phyloP scores from a whole-genome alignment of 1,140 invertebrate species.

The Danaus plexippus region DNA sequence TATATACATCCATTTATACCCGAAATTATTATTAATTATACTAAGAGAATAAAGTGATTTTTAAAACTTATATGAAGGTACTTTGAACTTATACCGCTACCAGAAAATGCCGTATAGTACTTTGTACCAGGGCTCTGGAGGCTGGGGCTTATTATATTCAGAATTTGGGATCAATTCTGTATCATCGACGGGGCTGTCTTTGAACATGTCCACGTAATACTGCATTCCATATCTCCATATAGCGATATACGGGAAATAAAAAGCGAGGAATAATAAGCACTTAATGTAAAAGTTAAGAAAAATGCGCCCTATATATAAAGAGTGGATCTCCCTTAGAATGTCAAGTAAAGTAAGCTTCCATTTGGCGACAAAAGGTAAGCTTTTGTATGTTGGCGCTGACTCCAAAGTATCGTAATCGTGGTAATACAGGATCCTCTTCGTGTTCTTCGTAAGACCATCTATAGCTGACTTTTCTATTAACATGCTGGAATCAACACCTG shows the following conservation, averaged over 20 bases:
- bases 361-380: conserved; percentile 17
- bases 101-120: conserved; percentile 13
- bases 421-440: conserved; percentile 16
- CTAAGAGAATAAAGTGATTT: too few species aligned
- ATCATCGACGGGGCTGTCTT: conserved; percentile 22
- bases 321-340: conserved; percentile 18
- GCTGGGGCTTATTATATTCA: conserved; percentile 21
- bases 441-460: conserved; percentile 14
- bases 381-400: conserved; percentile 19
- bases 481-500: conserved; percentile 22
- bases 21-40: too few species aligned
- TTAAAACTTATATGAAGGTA: too few species aligned
- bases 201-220: conserved; percentile 24
- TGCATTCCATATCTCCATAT: conserved; percentile 23
- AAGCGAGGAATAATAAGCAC: conserved; percentile 9
- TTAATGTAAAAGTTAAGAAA: conserved; percentile 23
- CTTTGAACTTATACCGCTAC: conserved; percentile 5
- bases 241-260: conserved; percentile 26
- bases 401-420: conserved; percentile 27
- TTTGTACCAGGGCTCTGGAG: conserved; percentile 21
- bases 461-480: conserved; percentile 25
- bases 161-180: conserved; percentile 22
- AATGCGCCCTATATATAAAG: conserved; percentile 21
- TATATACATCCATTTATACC: too few species aligned
- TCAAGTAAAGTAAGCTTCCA: conserved; percentile 20